phyloP scores from a whole-genome alignment of 2,113 vertebrate species.

The Brachypteracias leptosomus region DNA sequence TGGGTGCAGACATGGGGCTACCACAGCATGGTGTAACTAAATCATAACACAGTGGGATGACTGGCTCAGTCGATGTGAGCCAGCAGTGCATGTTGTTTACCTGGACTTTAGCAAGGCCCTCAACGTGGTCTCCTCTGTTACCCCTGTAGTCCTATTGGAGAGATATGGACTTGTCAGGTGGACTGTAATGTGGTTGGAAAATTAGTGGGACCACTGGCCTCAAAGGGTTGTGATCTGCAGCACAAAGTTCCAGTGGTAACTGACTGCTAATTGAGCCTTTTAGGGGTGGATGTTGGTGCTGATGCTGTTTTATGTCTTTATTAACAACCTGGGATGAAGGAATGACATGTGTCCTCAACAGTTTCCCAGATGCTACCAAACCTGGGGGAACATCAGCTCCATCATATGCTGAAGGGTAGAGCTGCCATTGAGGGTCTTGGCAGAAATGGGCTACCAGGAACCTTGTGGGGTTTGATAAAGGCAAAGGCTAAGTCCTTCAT shows the following conservation, averaged over 20 bases:
- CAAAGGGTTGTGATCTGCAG: not conserved
- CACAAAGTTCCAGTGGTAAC: not conserved
- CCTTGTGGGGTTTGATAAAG: not conserved
- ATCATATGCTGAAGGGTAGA: not conserved
- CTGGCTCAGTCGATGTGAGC: not conserved
- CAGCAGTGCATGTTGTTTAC: not conserved
- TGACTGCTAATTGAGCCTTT: not conserved
- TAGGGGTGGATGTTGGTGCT: not conserved
- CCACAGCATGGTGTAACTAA: rapidly evolving
- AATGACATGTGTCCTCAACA: not conserved
- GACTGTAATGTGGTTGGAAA: not conserved
- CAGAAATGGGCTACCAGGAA: not conserved
- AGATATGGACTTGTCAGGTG: not conserved
- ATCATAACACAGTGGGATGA: rapidly evolving
- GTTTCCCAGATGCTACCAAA: not conserved
- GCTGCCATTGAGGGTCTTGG: not conserved
- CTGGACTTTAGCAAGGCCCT: not conserved
- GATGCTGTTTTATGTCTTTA: not conserved
- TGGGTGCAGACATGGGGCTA: not conserved
- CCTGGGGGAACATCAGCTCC: not conserved
- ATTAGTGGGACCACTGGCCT: not conserved
- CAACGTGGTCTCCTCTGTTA: not conserved
- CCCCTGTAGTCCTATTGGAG: not conserved
- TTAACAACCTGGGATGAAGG: not conserved
- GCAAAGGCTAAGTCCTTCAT: not conserved